Evolutionary conservation across 2,797 vertebrate genomes (phyloP).

Genomic region (Ceryle rudis): DNA sequence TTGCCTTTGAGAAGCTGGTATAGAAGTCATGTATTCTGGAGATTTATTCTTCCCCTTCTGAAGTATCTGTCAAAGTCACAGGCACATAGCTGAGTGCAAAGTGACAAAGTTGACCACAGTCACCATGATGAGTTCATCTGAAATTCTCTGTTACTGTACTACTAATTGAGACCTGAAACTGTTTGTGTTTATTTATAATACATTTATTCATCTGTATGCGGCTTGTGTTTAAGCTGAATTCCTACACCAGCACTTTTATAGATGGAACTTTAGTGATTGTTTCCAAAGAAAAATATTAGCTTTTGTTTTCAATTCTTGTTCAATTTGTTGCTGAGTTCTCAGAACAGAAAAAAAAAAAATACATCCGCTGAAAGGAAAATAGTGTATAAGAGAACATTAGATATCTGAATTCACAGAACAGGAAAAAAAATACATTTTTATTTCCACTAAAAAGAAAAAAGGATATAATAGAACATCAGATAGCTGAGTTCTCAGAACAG

Average conservation of each 20-base stretch:
- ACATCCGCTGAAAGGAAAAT: neutral
- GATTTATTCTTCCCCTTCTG: neutral
- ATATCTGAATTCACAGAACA: neutral
- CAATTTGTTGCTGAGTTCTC: neutral
- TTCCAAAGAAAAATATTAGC: neutral
- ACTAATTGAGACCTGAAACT: neutral
- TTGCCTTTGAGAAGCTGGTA: neutral
- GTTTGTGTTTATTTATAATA: neutral
- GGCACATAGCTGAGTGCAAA: neutral
- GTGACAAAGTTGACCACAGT: neutral
- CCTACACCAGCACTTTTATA: neutral
- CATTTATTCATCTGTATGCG: neutral
- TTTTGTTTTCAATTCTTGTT: neutral
- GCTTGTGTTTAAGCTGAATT: neutral
- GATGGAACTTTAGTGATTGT: neutral
- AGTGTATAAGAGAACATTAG: neutral
- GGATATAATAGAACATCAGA: neutral
- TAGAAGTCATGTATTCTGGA: neutral
- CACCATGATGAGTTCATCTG: neutral
- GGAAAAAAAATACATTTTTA: neutral
- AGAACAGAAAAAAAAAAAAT: neutral
- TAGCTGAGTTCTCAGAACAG: neutral
- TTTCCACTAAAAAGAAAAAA: neutral
- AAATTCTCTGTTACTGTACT: neutral
- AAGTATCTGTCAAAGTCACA: neutral